Evolutionary conservation across 2,888 invertebrate species (phyloP).

Genomic region (Clanis bilineata): DNA sequence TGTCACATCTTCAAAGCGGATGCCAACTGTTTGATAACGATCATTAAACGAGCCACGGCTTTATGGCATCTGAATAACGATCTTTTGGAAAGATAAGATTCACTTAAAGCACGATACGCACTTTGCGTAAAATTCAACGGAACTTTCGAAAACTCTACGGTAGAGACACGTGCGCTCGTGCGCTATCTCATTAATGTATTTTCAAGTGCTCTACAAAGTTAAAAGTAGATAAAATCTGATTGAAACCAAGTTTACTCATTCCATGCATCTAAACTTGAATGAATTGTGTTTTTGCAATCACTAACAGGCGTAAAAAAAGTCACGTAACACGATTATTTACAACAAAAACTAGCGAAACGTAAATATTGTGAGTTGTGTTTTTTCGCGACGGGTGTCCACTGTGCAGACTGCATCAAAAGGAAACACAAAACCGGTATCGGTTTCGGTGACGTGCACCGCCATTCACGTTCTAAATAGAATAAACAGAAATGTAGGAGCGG

Average conservation of each 20-base stretch:
- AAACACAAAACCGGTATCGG: conserved; percentile 22
- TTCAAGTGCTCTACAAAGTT: background rate
- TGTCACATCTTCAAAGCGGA: conserved; percentile 41
- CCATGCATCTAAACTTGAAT: background rate
- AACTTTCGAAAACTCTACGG: background rate
- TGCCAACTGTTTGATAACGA: conserved; percentile 36
- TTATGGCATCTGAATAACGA: conserved; percentile 20
- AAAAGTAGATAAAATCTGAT: background rate
- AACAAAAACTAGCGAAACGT: background rate
- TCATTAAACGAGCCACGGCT: conserved; percentile 28
- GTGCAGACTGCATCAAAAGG: conserved; percentile 6
- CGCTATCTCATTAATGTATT: background rate
- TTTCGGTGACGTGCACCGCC: conserved; percentile 43
- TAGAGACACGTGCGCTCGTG: conserved; percentile 5
- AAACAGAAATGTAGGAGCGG: conserved; percentile 55
- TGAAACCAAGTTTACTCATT: background rate
- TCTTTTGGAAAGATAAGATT: conserved; percentile 12
- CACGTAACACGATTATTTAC: background rate
- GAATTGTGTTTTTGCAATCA: background rate
- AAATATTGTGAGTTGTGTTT: conserved; percentile 1
- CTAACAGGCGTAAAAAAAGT: background rate
- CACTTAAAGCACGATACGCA: conserved; percentile 1
- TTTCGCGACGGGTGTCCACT: background rate
- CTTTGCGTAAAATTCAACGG: background rate
- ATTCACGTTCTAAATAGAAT: conserved; percentile 52